Evolutionary conservation across 2,113 vertebrate species (phyloP).

Genomic region (Saccopteryx leptura): DNA sequence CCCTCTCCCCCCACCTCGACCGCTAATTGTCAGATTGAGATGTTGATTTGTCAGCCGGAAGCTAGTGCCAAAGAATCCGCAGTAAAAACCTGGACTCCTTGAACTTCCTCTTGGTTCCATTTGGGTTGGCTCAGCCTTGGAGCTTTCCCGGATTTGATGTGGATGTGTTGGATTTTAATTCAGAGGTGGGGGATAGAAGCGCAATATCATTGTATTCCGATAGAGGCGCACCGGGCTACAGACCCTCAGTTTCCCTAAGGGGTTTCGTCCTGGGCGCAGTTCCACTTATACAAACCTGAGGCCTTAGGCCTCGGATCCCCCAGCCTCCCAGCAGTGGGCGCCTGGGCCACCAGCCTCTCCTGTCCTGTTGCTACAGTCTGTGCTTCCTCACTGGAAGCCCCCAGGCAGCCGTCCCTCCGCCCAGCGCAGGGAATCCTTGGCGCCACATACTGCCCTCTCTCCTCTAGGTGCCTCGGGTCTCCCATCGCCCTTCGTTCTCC

Average conservation of each 20-base stretch:
- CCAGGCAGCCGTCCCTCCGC: not conserved
- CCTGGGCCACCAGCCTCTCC: not conserved
- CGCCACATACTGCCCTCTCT: not conserved
- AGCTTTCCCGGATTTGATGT: slow-evolving; percentile 55
- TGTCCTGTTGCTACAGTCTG: not conserved
- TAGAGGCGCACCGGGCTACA: slow-evolving; percentile 44
- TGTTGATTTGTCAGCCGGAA: slow-evolving; percentile 90
- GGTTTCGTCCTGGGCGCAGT: not conserved
- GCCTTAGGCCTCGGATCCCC: not conserved
- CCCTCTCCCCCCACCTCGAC: slow-evolving; percentile 61
- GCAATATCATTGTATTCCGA: not conserved
- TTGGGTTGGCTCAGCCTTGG: slow-evolving; percentile 9
- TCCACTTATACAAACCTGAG: not conserved
- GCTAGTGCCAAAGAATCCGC: slow-evolving; percentile 81
- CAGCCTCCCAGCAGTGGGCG: slow-evolving; percentile 46
- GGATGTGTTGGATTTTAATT: slow-evolving; percentile 33
- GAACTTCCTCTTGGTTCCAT: slow-evolving; percentile 54
- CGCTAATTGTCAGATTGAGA: slow-evolving; percentile 91
- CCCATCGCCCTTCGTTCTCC: not conserved
- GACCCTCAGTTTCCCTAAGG: not conserved
- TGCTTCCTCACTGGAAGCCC: not conserved
- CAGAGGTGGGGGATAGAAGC: not conserved
- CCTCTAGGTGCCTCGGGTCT: not conserved
- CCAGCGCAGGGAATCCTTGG: not conserved
- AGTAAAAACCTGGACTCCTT: slow-evolving; percentile 80